phyloP scores from a whole-genome alignment of 2,113 vertebrate genomes.

The Columbina picui region DNA sequence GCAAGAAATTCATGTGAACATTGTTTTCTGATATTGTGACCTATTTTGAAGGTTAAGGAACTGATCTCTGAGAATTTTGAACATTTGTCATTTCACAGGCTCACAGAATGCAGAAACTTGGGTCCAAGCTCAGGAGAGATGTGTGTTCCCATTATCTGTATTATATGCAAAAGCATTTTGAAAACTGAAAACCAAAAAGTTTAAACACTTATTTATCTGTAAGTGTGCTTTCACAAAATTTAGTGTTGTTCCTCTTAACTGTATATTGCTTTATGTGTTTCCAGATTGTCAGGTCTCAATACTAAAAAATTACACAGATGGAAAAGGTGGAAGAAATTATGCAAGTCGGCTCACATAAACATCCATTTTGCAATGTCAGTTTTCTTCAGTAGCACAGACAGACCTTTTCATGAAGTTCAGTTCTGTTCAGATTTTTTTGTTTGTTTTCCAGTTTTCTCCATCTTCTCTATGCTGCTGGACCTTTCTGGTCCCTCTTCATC shows the following conservation, averaged over 20 bases:
- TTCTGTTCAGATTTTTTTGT: neutral
- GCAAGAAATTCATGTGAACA: neutral
- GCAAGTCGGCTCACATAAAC: neutral
- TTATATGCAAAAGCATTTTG: neutral
- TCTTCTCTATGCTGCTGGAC: neutral
- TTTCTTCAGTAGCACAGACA: neutral
- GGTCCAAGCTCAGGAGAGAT: rapidly evolving
- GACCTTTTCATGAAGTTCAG: neutral
- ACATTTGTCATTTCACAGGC: neutral
- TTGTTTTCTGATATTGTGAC: neutral
- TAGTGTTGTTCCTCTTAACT: neutral
- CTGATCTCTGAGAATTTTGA: neutral
- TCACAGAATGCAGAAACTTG: neutral
- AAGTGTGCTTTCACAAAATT: neutral
- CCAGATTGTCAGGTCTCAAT: neutral
- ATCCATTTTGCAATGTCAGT: neutral
- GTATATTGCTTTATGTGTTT: neutral
- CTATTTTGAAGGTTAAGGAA: neutral
- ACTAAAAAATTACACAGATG: neutral
- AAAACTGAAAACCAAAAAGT: neutral
- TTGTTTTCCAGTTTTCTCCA: neutral
- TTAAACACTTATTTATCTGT: neutral
- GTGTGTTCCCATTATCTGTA: neutral
- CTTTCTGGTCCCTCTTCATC: neutral
- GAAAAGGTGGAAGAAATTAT: neutral